Percentiles rank a stretch among this genome's conserved stretches.
Conservation (phyloP, 2,797 vertebrate genomes). For the Capromys pilorides region DNA sequence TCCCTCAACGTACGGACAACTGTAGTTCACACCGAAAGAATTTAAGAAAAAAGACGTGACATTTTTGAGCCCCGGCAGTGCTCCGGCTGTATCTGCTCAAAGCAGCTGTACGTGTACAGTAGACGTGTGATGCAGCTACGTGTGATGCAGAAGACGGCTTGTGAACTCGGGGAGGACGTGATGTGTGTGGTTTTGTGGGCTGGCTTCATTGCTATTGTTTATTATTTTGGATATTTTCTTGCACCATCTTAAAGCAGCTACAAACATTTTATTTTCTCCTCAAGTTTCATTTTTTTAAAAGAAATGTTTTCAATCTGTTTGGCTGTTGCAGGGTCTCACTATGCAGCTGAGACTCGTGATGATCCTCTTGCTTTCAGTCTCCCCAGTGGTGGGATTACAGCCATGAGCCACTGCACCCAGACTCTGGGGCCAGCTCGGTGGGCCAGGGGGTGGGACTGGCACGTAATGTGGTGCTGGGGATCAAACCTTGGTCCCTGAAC, state of each 20-base stretch:
- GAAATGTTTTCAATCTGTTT: not conserved
- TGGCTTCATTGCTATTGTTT: not conserved
- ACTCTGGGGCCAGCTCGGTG: too few species aligned
- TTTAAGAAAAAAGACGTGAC: not conserved
- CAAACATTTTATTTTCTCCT: not conserved
- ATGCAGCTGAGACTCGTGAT: too few species aligned
- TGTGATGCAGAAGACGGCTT: not conserved
- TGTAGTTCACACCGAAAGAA: not conserved
- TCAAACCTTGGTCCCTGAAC: too few species aligned
- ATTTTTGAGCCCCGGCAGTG: fast-evolving
- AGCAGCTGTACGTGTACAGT: fast-evolving
- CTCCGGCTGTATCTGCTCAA: not conserved
- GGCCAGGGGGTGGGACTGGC: too few species aligned
- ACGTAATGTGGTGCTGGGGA: too few species aligned
- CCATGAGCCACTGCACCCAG: too few species aligned
- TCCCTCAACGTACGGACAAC: not conserved
- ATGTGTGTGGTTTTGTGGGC: not conserved
- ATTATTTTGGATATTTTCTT: not conserved
- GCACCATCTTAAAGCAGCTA: not conserved
- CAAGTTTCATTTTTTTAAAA: not conserved
- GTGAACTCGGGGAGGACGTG: not conserved
- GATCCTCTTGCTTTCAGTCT: too few species aligned
- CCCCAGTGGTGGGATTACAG: too few species aligned
- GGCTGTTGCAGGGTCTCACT: too few species aligned
- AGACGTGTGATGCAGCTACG: too few species aligned